These are phyloP conservation scores for Parnassius smintheus DNA, from an alignment of 2,888 invertebrate species.

Conservation along the genomic window DNA sequence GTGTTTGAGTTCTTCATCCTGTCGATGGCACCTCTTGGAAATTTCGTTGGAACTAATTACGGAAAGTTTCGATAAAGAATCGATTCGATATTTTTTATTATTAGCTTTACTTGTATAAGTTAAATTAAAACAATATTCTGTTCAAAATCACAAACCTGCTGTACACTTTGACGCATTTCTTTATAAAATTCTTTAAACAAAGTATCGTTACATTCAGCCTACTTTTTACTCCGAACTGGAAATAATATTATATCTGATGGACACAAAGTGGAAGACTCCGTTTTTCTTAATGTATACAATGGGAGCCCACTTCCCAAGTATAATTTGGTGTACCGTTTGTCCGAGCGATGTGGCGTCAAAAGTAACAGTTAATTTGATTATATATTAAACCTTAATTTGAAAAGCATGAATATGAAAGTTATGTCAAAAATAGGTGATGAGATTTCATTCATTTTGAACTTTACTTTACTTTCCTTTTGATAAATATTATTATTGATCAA, in stretches of 20 bases:
- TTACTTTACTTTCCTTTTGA: conserved; percentile 2
- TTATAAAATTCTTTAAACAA: no score
- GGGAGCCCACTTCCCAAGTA: conserved; percentile 69
- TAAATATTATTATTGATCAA: conserved; percentile 7
- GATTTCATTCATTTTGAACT: conserved; percentile 21
- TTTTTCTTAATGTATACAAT: conserved; percentile 55
- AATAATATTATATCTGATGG: conserved; percentile 23
- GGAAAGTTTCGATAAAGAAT: no score
- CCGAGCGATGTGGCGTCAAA: conserved; percentile 55
- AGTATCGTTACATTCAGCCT: conserved; percentile 1
- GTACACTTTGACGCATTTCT: no score
- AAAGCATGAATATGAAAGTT: conserved; percentile 23
- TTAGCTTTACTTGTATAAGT: no score
- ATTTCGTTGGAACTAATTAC: not conserved
- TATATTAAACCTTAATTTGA: conserved; percentile 26
- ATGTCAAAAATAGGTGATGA: conserved; percentile 1
- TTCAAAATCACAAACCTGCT: no score
- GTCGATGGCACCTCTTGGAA: conserved; percentile 25
- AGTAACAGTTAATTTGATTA: conserved; percentile 43
- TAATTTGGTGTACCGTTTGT: conserved; percentile 77
- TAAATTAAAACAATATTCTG: no score
- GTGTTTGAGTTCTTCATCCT: conserved; percentile 38
- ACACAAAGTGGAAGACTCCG: conserved; percentile 23
- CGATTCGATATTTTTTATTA: no score
- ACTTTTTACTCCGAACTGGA: conserved; percentile 8